Evolutionary conservation across 1,140 invertebrate species (phyloP).

Genomic region (Magallana ariakensis): DNA sequence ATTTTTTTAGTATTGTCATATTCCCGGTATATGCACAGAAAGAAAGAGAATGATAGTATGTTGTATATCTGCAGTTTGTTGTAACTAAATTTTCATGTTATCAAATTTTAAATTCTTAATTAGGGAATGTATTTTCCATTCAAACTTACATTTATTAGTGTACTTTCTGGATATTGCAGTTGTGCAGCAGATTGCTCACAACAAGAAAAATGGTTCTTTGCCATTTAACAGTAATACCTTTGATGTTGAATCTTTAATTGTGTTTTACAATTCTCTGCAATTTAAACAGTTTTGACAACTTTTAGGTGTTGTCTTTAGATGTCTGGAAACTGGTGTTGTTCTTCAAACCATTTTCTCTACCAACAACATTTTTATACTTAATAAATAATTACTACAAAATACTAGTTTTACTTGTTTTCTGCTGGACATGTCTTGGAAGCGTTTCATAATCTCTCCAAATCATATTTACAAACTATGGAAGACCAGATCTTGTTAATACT

Average conservation of each 20-base stretch:
- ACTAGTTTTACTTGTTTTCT: background rate
- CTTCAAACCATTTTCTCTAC: slow-evolving; percentile 64
- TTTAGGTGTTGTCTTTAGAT: slow-evolving; percentile 61
- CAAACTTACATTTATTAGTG: background rate
- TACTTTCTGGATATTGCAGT: slow-evolving; percentile 31
- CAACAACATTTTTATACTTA: slow-evolving; percentile 64
- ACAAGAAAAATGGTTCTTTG: slow-evolving; percentile 37
- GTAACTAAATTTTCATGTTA: slow-evolving; percentile 37
- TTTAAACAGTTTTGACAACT: slow-evolving; percentile 53
- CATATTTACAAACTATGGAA: too few relatives aligned
- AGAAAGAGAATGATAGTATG: slow-evolving; percentile 18
- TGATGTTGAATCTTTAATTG: slow-evolving; percentile 39
- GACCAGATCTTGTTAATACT: too few relatives aligned
- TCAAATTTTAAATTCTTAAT: slow-evolving; percentile 23
- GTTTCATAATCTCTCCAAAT: too few relatives aligned
- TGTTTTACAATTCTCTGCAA: slow-evolving; percentile 46
- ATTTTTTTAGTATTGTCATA: slow-evolving; percentile 39
- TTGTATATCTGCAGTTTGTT: slow-evolving; percentile 40
- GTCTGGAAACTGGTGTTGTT: slow-evolving; percentile 55
- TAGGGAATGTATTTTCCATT: slow-evolving; percentile 32
- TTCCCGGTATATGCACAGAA: slow-evolving; percentile 45
- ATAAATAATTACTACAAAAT: slow-evolving; percentile 60
- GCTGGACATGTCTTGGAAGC: background rate
- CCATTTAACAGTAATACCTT: slow-evolving; percentile 34
- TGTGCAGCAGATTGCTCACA: slow-evolving; percentile 10